These are phyloP conservation scores for Pseudomyrmex dendroicus DNA, from an alignment of 1,140 invertebrate species.

Conservation along the genomic window DNA sequence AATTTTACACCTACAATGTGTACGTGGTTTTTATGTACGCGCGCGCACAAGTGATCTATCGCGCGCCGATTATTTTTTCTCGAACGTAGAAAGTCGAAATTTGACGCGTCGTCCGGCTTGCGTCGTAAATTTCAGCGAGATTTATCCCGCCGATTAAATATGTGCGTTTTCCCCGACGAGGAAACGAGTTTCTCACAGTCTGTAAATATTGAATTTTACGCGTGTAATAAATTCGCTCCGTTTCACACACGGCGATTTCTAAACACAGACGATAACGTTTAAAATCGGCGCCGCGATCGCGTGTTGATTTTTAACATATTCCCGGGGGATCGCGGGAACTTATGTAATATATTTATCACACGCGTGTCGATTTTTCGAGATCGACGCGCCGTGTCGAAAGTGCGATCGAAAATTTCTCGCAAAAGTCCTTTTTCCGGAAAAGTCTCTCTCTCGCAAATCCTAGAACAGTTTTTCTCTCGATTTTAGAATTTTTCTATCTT, in stretches of 20 bases:
- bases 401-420: no score
- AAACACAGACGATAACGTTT: background rate
- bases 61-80: background rate
- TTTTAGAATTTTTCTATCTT: no score
- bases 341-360: no score
- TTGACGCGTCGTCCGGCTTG: conserved; percentile 8
- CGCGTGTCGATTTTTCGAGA: no score
- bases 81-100: conserved; percentile 47
- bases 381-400: no score
- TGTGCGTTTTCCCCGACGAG: conserved; percentile 6
- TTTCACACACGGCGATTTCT: conserved; percentile 26
- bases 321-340: no score
- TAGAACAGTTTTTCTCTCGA: no score
- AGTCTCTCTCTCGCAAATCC: no score
- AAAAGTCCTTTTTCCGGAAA: no score
- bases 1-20: no score
- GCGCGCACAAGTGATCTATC: conserved; percentile 22
- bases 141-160: conserved; percentile 50
- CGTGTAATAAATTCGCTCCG: conserved; percentile 25
- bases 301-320: no score
- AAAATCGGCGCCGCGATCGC: background rate
- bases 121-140: conserved; percentile 50
- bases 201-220: conserved; percentile 23
- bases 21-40: background rate
- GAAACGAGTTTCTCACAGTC: conserved; percentile 19